Conservation (phyloP, 2,113 vertebrate species). For the Zosterops hypoxanthus region DNA sequence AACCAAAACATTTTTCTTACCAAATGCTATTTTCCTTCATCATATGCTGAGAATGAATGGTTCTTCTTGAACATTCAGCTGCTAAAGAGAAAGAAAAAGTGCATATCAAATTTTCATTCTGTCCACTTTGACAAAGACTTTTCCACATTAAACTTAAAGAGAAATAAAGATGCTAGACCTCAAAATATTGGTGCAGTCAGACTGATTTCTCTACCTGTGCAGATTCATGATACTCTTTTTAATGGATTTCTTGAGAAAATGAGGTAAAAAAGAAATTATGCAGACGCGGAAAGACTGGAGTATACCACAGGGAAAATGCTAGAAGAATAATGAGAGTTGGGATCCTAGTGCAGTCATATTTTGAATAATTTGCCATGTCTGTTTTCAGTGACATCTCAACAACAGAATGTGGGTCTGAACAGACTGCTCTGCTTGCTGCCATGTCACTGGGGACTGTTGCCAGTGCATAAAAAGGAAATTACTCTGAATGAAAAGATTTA, state of each 20-base stretch:
- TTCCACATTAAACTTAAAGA: background rate
- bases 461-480: background rate
- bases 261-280: constrained; percentile 28
- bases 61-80: constrained; percentile 38
- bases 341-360: background rate
- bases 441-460: background rate
- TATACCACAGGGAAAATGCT: background rate
- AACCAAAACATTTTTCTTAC: constrained; percentile 56
- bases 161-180: background rate
- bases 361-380: background rate
- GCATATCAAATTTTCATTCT: background rate
- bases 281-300: constrained; percentile 1
- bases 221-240: background rate
- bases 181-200: background rate
- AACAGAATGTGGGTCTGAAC: background rate
- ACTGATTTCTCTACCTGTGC: background rate
- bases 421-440: background rate
- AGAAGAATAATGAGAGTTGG: background rate
- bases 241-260: constrained; percentile 37
- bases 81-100: constrained; percentile 40
- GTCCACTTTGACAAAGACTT: background rate
- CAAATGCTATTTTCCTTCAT: constrained; percentile 52
- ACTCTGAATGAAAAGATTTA: background rate
- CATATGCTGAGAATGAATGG: constrained; percentile 22
- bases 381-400: constrained; percentile 13